These are phyloP conservation scores for Cossypha heuglini DNA, from an alignment of 2,797 vertebrate genomes.

Conservation along the genomic window DNA sequence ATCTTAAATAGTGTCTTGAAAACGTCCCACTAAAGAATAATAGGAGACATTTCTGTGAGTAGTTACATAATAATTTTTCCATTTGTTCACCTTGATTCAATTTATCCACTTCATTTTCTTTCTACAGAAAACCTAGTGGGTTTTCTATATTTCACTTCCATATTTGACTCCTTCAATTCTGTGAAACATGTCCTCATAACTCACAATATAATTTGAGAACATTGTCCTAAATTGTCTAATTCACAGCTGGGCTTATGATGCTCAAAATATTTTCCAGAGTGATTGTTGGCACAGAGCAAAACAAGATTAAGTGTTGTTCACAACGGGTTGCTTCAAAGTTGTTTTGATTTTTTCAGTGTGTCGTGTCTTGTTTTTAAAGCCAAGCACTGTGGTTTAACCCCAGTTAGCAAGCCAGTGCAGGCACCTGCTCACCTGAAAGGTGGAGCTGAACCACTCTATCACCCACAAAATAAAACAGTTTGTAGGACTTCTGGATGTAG, in stretches of 20 bases:
- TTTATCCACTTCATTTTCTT: neutral
- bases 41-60: neutral
- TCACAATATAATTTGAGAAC: neutral
- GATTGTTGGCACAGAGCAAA: neutral
- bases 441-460: neutral
- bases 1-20: neutral
- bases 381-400: neutral
- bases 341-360: neutral
- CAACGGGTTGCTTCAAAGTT: neutral
- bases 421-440: neutral
- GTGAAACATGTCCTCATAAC: neutral
- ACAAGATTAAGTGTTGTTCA: neutral
- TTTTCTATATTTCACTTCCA: neutral
- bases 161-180: neutral
- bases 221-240: neutral
- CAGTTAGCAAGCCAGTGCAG: neutral
- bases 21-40: neutral
- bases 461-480: neutral
- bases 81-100: neutral
- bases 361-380: neutral
- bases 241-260: neutral
- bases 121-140: neutral
- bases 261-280: neutral
- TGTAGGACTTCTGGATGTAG: neutral
- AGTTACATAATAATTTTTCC: neutral